phyloP scores from a whole-genome alignment of 2,113 vertebrate genomes.

The Oryzias woworae region DNA sequence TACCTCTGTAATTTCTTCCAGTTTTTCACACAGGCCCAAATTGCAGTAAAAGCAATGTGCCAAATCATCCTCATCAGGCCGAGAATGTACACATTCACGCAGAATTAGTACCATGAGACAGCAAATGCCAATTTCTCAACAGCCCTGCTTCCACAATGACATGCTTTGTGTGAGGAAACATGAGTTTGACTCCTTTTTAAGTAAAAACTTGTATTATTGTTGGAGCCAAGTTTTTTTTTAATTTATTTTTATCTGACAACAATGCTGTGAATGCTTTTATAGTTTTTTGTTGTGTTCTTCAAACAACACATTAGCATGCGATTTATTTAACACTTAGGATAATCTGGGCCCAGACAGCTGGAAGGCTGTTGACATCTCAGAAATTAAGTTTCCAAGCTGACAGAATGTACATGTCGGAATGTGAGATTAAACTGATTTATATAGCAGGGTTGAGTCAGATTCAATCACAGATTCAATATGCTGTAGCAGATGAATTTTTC shows the following conservation, averaged over 20 bases:
- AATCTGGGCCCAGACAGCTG: conserved; percentile 1
- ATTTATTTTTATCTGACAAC: neutral
- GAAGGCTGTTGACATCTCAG: neutral
- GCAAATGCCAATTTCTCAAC: conserved; percentile 15
- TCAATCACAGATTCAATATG: conserved; percentile 41
- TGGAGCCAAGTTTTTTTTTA: neutral
- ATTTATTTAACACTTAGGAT: conserved; percentile 8
- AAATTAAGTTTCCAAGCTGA: conserved; percentile 45
- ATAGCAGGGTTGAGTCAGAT: conserved; percentile 21
- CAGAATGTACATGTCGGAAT: conserved; percentile 21
- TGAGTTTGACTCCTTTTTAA: no score
- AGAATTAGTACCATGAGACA: conserved; percentile 9
- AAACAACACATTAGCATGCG: neutral
- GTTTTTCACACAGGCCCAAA: conserved; percentile 10
- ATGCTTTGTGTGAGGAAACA: neutral
- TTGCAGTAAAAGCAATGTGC: conserved; percentile 18
- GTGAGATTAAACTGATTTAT: conserved; percentile 28
- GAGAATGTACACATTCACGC: conserved; percentile 10
- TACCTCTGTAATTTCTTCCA: conserved; percentile 1
- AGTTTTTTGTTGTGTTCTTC: neutral
- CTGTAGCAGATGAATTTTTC: conserved; percentile 39
- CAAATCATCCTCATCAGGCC: conserved; percentile 38
- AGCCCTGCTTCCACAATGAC: neutral
- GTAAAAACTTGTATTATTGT: no score
- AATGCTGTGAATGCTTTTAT: no score